Evolutionary conservation across 2,113 vertebrate genomes (phyloP).

Genomic region (Damaliscus lunatus): DNA sequence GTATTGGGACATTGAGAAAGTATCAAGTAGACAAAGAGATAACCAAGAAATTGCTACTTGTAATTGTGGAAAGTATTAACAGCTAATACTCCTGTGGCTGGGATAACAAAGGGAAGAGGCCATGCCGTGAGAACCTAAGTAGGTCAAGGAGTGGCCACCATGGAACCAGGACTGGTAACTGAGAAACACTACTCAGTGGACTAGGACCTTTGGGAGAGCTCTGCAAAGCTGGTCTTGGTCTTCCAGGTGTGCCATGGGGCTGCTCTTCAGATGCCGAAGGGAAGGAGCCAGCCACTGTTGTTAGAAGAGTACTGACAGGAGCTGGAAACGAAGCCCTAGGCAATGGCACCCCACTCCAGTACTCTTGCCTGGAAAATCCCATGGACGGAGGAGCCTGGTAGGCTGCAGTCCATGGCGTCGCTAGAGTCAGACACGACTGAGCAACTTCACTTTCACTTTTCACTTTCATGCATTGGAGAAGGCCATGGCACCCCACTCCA

Average conservation of each 20-base stretch:
- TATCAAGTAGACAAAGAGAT: neutral
- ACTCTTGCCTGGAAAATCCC: too few species aligned
- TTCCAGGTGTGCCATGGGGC: neutral
- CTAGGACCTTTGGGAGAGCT: neutral
- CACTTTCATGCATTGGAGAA: too few species aligned
- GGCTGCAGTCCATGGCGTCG: too few species aligned
- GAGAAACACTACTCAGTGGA: neutral
- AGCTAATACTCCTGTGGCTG: neutral
- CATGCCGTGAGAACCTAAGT: neutral
- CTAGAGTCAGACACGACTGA: too few species aligned
- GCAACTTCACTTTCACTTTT: too few species aligned
- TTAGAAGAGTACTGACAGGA: neutral
- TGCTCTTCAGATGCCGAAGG: neutral
- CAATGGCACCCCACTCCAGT: too few species aligned
- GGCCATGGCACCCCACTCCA: too few species aligned
- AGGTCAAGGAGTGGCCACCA: neutral
- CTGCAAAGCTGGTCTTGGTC: neutral
- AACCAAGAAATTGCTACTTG: neutral
- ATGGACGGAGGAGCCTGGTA: too few species aligned
- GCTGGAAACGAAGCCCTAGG: neutral
- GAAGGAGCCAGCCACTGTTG: neutral
- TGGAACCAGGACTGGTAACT: neutral
- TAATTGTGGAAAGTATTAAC: neutral
- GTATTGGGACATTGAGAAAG: neutral
- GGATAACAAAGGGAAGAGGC: neutral